Percentiles rank a stretch among this genome's conserved stretches.
Conservation (phyloP, 2,888 invertebrate species). For the Neoitamus cyanurus region DNA sequence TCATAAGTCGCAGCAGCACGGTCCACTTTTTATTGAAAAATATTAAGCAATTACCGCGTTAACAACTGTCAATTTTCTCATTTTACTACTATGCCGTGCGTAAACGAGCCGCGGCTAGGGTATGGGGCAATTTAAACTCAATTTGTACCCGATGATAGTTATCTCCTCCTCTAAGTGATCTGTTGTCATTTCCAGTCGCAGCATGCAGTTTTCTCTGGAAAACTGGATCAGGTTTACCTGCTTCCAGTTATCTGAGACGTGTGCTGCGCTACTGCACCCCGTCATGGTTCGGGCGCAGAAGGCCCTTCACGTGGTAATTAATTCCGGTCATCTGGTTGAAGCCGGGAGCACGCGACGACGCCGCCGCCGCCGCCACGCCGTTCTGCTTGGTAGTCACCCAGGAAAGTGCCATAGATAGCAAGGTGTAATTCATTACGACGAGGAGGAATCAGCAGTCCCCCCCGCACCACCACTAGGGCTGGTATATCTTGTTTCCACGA, state of each 20-base stretch:
- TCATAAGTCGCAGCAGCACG: background rate
- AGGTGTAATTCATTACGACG: slow-evolving; percentile 34
- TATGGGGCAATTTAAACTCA: background rate
- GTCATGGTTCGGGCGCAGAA: background rate
- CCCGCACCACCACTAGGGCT: background rate
- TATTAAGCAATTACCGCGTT: slow-evolving; percentile 18
- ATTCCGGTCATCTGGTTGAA: slow-evolving; percentile 29
- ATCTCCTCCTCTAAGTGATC: background rate
- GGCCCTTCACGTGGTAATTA: slow-evolving; percentile 13
- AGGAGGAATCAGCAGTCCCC: slow-evolving; percentile 5
- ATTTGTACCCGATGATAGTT: slow-evolving; percentile 15
- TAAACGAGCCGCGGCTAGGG: background rate
- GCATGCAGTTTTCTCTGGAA: background rate
- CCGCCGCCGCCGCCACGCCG: background rate
- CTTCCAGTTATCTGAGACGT: background rate
- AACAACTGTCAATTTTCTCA: slow-evolving; percentile 21
- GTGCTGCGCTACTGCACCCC: background rate
- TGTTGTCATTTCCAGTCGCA: background rate
- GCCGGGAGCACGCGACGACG: slow-evolving; percentile 24
- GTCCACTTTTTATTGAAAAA: background rate
- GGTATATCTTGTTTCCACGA: slow-evolving; percentile 35
- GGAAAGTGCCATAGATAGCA: slow-evolving; percentile 5
- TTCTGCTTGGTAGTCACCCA: slow-evolving; percentile 6
- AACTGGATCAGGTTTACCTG: background rate
- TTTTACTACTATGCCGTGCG: background rate